Evolutionary conservation across 2,797 vertebrate genomes (phyloP), one percentile per base, ranked within the genome.

Genomic region (Rhadinocentrus ornatus): DNA sequence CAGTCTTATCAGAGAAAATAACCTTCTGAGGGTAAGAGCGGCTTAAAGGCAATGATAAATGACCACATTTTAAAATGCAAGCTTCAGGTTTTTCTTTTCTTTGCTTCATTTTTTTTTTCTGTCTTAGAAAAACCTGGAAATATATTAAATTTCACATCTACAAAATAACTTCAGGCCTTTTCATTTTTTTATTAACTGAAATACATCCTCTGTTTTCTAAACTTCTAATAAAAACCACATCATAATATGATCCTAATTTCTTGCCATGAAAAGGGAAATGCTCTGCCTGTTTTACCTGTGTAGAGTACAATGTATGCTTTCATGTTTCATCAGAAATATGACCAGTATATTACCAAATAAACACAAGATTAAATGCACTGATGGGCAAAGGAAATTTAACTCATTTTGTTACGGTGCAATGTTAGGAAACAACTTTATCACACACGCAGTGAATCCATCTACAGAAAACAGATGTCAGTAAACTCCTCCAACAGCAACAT

Each of bases 1-100:
- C 82, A 82, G 78, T 84, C 95, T 96, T 95, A 96, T 96, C 97
- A 96, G 93, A 96, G 96, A 95, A 93, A 90, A 92, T 85, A 91
- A 91, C 93, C 95, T 95, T 95, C 62, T 0, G 91, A 93, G 93
- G 94, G 88, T 92, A 89, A 90, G 92, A 85, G 80, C 81, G 89
- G 85, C 84, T 85, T 82, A 90, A 92, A 88, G 86, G 91, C 93
- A 87, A 90, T 93, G 93, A 95, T 94, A 92, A 93, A 92, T 87
- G 84, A 80, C 84, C 74, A 78, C 63, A 71, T 84, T 88, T 78
- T 65, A 32, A 72, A 79, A 88, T 66, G 62, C 66, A 68, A 73
- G 70, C 69, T 76, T 71, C 66, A 83, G 77, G 76, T 83, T 80
- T 78, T 66, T 62, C 8, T n/a, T 50, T 26, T 3, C 12, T 27